phyloP scores from a whole-genome alignment of 2,113 vertebrate species.

The Plestiodon gilberti region DNA sequence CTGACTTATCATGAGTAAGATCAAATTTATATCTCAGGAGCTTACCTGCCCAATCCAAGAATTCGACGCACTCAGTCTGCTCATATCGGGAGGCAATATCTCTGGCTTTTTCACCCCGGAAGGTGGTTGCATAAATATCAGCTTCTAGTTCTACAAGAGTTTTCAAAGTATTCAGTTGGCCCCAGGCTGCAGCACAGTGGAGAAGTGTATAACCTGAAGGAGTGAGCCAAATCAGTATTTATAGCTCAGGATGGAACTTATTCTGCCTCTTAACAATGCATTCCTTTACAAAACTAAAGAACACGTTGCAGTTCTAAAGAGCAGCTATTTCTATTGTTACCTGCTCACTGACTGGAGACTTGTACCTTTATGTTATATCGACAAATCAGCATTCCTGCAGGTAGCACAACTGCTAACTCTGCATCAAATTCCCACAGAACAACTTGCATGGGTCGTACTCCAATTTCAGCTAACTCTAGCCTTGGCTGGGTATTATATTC shows the following conservation, averaged over 20 bases:
- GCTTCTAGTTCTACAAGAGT: constrained; percentile 77
- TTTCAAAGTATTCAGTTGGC: constrained; percentile 80
- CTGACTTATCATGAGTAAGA: no score
- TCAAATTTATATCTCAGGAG: neutral
- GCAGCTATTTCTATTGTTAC: no score
- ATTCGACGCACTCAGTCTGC: constrained; percentile 72
- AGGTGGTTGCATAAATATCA: constrained; percentile 73
- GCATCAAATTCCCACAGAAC: no score
- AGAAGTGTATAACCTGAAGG: constrained; percentile 79
- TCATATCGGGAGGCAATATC: constrained; percentile 79
- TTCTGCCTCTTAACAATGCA: neutral
- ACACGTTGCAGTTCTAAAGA: no score
- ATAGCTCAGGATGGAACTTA: neutral
- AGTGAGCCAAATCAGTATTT: neutral
- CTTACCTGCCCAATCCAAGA: constrained; percentile 78
- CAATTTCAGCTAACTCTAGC: no score
- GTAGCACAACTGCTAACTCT: no score
- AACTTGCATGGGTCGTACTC: no score
- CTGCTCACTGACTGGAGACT: no score
- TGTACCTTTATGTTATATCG: no score
- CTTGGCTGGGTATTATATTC: no score
- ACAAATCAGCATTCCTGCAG: no score
- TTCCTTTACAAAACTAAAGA: neutral
- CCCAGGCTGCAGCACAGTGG: constrained; percentile 83
- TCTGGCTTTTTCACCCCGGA: constrained; percentile 73